Percentiles rank a stretch among this genome's conserved stretches.
Evolutionary conservation across 2,888 invertebrate genomes (phyloP).

Genomic region (Diarsia brunnea): DNA sequence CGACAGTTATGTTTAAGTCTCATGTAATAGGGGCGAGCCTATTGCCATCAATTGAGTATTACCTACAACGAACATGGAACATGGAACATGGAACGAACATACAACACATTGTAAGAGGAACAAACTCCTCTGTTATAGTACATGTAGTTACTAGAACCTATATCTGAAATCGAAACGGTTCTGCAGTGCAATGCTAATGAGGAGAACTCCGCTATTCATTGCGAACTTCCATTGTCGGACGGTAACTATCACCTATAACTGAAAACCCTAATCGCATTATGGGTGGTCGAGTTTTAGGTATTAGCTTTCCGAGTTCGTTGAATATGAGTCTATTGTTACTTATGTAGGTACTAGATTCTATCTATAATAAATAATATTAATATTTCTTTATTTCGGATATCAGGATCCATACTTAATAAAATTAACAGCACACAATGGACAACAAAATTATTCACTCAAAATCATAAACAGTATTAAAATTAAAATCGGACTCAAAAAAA

Average conservation of each 20-base stretch:
- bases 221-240: conserved; percentile 35
- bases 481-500: too few relatives aligned
- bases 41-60: too few relatives aligned
- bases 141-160: neutral
- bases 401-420: too few relatives aligned
- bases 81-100: too few relatives aligned
- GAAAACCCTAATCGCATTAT: conserved; percentile 29
- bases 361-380: too few relatives aligned
- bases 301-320: neutral
- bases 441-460: too few relatives aligned
- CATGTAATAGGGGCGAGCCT: too few relatives aligned
- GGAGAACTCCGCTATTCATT: conserved; percentile 35
- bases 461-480: too few relatives aligned
- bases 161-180: conserved; percentile 19
- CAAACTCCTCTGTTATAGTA: conserved; percentile 3
- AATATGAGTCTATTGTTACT: neutral
- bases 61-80: too few relatives aligned
- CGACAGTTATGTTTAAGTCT: too few relatives aligned
- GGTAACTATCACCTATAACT: conserved; percentile 34
- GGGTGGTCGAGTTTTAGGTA: conserved; percentile 3
- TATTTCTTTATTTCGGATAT: too few relatives aligned
- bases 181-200: conserved; percentile 48
- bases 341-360: neutral
- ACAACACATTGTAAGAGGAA: neutral
- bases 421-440: too few relatives aligned